Conservation (phyloP, 2,113 vertebrate species). For the Arizona elegans region DNA sequence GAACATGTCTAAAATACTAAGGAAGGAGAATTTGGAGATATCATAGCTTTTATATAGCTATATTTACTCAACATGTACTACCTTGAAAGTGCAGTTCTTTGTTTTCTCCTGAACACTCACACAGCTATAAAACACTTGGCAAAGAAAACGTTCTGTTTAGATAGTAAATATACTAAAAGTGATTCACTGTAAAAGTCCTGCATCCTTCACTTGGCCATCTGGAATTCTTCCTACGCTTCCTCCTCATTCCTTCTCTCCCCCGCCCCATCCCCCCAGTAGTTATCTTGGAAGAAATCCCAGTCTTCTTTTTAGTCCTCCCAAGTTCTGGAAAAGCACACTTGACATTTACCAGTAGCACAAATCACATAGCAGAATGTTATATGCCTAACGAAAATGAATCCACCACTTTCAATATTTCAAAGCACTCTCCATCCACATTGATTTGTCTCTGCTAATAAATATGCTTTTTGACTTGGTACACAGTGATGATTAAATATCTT, state of each 20-base stretch:
- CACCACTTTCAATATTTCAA: constrained; percentile 11
- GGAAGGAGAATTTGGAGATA: not conserved
- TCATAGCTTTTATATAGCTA: not conserved
- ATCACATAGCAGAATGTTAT: constrained; percentile 43
- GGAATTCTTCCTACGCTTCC: constrained; percentile 14
- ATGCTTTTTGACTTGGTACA: constrained; percentile 57
- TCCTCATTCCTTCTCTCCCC: constrained; percentile 8
- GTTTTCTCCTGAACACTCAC: not conserved
- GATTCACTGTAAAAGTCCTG: not conserved
- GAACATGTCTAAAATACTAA: not conserved
- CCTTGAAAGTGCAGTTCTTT: not conserved
- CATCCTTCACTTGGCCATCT: constrained; percentile 25
- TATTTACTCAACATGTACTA: not conserved
- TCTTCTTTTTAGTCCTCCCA: constrained; percentile 47
- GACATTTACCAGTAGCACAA: constrained; percentile 33
- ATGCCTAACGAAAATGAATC: constrained; percentile 46
- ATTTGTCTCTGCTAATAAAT: constrained; percentile 62
- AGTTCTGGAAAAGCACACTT: constrained; percentile 59
- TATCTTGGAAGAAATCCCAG: constrained; percentile 53
- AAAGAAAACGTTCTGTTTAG: not conserved
- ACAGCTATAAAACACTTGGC: not conserved
- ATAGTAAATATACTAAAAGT: constrained; percentile 17
- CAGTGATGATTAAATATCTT: constrained; percentile 56
- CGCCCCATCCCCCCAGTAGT: constrained; percentile 24
- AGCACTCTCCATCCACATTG: constrained; percentile 51